Evolutionary conservation across 2,113 vertebrate species (phyloP).

Genomic region (Nycticorax nycticorax): DNA sequence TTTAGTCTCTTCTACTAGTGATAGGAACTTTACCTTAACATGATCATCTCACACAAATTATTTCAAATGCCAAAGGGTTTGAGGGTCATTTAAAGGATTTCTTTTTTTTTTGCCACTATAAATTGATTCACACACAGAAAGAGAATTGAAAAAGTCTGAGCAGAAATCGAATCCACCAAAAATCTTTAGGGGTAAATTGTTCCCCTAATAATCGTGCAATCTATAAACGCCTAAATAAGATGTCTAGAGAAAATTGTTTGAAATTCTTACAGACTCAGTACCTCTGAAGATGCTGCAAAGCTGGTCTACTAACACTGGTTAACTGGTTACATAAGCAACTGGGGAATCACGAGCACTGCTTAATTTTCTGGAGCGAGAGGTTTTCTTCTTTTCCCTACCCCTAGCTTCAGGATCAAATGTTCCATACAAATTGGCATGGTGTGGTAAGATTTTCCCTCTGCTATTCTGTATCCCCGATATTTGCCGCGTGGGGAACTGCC

Average conservation of each 20-base stretch:
- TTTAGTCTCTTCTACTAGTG: neutral
- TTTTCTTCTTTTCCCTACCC: slow-evolving; percentile 35
- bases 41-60: neutral
- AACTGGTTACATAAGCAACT: neutral
- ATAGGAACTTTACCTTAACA: neutral
- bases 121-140: accelerated
- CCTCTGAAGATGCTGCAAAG: slow-evolving; percentile 14
- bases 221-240: neutral
- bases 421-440: slow-evolving; percentile 20
- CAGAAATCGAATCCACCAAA: neutral
- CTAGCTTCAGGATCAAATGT: slow-evolving; percentile 35
- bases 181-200: neutral
- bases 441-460: slow-evolving; percentile 12
- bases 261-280: neutral
- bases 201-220: neutral
- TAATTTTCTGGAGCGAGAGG: neutral
- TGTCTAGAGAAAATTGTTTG: neutral
- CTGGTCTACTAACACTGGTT: neutral
- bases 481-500: neutral
- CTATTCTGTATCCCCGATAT: slow-evolving; percentile 7
- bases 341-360: neutral
- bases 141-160: neutral
- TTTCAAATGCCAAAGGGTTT: accelerated
- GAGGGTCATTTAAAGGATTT: neutral
- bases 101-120: neutral